Base-by-base conservation (phyloP, 2,888 invertebrate species). In the Ischnura elegans region DNA sequence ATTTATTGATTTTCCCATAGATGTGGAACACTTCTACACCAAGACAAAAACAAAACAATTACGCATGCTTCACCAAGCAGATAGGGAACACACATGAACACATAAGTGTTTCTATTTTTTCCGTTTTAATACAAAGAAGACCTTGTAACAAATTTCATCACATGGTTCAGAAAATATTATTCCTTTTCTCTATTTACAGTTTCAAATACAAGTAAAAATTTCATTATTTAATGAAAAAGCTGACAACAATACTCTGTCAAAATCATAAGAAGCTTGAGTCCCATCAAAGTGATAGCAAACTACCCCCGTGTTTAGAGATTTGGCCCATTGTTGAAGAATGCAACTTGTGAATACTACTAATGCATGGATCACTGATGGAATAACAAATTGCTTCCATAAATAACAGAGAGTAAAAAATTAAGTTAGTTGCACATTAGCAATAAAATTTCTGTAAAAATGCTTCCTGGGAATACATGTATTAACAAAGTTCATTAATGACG, bases 131-230 rank as follows among this genome's bases (percentile, higher is more conserved):
- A 55, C 16, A 61, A 43, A 90, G 29, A 43, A 42, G 42, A 61
- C 90, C 61, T 43, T n/a, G 61, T 90, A 61, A 90, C 61, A 90
- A 90, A 90, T 90, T 90, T 90, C 87, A 90, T 61, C 90, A 90
- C 90, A 90, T 66, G 29, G 61, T 42, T 90, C 90, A 90, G 61
- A 90, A 90, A 90, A 90, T 90, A 90, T 90, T 42, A 90, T 90
- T 90, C 61, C 90, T 43, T 43, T 90, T 61, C 43, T 43, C 61
- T 90, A 90, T 90, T 90, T 90, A 90, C 90, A 90, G 61, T 61
- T 90, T 90, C 43, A 61, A 90, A 90, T 55, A 90, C 55, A 90
- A 66, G 90, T 90, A 90, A 90, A 66, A 90, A 61, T 90, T 90
- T 90, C 90, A 90, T 90, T 61, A 61, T 61, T 90, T 61, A 87